Conservation (phyloP, 2,797 vertebrate species). For the Balearica regulorum region DNA sequence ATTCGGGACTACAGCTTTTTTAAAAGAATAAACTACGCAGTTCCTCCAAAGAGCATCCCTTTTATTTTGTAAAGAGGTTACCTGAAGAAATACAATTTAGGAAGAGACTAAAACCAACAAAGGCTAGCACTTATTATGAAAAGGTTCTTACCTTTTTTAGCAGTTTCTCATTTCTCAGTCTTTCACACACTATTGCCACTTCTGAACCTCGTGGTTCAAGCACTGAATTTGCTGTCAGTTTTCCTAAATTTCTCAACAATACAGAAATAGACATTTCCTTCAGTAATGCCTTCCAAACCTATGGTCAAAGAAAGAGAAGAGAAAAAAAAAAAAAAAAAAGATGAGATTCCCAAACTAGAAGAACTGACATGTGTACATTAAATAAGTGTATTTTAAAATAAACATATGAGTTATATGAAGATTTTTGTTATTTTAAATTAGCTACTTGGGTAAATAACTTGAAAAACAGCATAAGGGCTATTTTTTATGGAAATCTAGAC, state of each 20-base stretch:
- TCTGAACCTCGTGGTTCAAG: constrained; percentile 83
- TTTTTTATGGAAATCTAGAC: not conserved
- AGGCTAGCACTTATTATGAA: not conserved
- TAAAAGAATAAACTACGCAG: not conserved
- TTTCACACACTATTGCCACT: constrained; percentile 85
- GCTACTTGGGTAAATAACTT: not conserved
- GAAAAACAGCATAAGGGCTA: not conserved
- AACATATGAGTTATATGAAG: not conserved
- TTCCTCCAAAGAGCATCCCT: not conserved
- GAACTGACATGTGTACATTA: not conserved
- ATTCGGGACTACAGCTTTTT: not conserved
- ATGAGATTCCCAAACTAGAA: not conserved
- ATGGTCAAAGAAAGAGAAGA: not conserved
- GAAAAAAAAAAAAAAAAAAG: not conserved
- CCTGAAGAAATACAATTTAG: not conserved
- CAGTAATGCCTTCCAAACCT: constrained; percentile 91
- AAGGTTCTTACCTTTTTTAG: constrained; percentile 81
- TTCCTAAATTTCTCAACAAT: constrained; percentile 84
- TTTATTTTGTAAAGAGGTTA: not conserved
- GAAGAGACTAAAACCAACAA: not conserved
- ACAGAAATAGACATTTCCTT: constrained; percentile 88
- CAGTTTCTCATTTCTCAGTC: constrained; percentile 81
- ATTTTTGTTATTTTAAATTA: not conserved
- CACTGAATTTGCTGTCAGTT: constrained; percentile 85
- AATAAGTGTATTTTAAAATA: not conserved